A percentile compares a stretch with the other conserved stretches of the same genome.
Conservation (phyloP, 2,113 vertebrate species). For the Steatornis caripensis region DNA sequence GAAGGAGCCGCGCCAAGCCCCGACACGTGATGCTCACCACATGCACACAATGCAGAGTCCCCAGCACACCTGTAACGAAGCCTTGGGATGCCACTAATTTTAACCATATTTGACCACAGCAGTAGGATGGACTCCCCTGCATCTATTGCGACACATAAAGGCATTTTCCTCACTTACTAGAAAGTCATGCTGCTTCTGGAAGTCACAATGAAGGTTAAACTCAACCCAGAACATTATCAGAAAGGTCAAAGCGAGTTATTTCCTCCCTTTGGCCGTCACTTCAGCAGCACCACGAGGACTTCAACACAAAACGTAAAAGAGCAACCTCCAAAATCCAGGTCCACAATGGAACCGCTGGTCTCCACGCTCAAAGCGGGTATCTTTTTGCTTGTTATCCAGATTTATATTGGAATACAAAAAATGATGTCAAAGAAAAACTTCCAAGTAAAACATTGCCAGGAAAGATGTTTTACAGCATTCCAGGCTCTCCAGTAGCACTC, state of each 20-base stretch:
- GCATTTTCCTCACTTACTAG: background rate
- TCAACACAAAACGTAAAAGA: background rate
- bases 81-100: background rate
- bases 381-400: background rate
- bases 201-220: background rate
- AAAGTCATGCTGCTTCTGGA: background rate
- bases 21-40: background rate
- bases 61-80: background rate
- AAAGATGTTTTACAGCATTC: background rate
- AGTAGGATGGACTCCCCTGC: background rate
- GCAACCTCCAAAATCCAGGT: background rate
- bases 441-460: background rate
- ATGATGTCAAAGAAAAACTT: background rate
- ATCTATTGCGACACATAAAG: rapidly evolving
- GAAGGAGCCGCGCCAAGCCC: background rate
- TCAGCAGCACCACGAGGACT: background rate
- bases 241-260: background rate
- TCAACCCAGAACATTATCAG: background rate
- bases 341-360: background rate
- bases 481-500: background rate
- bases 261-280: background rate
- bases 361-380: background rate
- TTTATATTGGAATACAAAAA: background rate
- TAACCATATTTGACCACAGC: background rate
- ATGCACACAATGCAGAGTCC: rapidly evolving